Percentiles rank a stretch among this genome's conserved stretches.
phyloP scores from a whole-genome alignment of 2,888 invertebrate genomes.

The Euclidia mi region DNA sequence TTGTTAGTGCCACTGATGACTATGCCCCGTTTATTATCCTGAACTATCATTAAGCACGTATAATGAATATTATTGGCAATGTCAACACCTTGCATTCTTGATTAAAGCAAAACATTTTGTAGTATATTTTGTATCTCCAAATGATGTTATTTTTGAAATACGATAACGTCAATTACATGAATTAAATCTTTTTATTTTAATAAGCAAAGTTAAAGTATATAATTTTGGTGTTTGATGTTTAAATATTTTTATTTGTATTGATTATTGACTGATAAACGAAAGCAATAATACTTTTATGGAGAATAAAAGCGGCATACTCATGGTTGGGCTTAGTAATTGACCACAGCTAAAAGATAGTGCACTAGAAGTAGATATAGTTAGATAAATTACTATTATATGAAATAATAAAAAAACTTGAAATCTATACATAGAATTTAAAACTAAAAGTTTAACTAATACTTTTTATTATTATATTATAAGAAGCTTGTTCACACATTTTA shows the following conservation, averaged over 20 bases:
- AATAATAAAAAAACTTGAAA: conserved; percentile 82
- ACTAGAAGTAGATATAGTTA: conserved; percentile 87
- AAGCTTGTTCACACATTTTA: conserved; percentile 90
- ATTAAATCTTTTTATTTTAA: conserved; percentile 10
- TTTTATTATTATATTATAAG: conserved; percentile 88
- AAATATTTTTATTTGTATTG: conserved; percentile 11
- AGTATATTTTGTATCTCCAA: conserved; percentile 1
- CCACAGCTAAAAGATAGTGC: conserved; percentile 88
- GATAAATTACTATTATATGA: conserved; percentile 86
- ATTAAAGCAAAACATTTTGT: conserved; percentile 5
- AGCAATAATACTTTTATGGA: conserved; percentile 28
- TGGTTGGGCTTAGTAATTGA: conserved; percentile 80
- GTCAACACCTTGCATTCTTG: conserved; percentile 23
- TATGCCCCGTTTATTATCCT: conserved; percentile 68
- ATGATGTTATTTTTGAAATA: conserved; percentile 12
- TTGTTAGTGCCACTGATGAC: conserved; percentile 76
- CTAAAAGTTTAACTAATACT: conserved; percentile 89
- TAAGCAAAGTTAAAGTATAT: background rate
- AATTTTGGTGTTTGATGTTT: conserved; percentile 1
- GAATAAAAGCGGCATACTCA: conserved; percentile 69
- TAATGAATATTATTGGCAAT: conserved; percentile 29
- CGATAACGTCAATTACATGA: conserved; percentile 46
- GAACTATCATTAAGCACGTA: conserved; percentile 16
- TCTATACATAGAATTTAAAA: conserved; percentile 89
- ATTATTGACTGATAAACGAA: conserved; percentile 18